A percentile compares a stretch with the other conserved stretches of the same genome.
phyloP scores from a whole-genome alignment of 2,797 vertebrate genomes.

The Mionectes olivaceus region DNA sequence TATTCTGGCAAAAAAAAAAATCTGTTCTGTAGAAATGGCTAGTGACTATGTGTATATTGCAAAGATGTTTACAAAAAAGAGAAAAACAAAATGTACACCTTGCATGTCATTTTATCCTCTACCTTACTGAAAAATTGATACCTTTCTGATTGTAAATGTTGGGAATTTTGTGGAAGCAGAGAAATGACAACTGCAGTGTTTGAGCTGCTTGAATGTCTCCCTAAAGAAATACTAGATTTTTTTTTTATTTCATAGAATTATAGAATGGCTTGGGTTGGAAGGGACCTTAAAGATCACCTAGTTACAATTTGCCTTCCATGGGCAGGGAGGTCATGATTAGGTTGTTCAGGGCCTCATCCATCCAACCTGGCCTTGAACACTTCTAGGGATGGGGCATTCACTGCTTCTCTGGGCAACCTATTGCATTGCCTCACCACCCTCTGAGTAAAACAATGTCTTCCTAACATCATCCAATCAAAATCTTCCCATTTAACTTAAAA shows the following conservation, averaged over 20 bases:
- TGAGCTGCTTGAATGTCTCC: background rate
- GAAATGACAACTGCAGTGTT: background rate
- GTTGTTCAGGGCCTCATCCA: background rate
- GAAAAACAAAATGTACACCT: background rate
- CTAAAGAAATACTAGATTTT: background rate
- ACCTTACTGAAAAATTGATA: background rate
- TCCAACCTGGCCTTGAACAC: background rate
- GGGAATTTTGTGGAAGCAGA: background rate
- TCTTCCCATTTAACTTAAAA: background rate
- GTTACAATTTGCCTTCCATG: background rate
- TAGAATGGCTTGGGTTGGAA: background rate
- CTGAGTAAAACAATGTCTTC: background rate
- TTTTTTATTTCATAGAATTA: background rate
- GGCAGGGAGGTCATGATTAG: background rate
- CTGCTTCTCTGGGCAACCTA: background rate
- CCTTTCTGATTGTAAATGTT: background rate
- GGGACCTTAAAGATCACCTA: background rate
- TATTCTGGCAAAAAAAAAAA: background rate
- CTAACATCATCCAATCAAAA: background rate
- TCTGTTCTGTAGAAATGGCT: background rate
- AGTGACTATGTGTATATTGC: background rate
- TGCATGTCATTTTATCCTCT: background rate
- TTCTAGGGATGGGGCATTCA: rapidly evolving
- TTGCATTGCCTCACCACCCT: background rate
- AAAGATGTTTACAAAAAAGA: background rate